Evolutionary conservation across 1,140 invertebrate species (phyloP).

Genomic region (Heliothis virescens): DNA sequence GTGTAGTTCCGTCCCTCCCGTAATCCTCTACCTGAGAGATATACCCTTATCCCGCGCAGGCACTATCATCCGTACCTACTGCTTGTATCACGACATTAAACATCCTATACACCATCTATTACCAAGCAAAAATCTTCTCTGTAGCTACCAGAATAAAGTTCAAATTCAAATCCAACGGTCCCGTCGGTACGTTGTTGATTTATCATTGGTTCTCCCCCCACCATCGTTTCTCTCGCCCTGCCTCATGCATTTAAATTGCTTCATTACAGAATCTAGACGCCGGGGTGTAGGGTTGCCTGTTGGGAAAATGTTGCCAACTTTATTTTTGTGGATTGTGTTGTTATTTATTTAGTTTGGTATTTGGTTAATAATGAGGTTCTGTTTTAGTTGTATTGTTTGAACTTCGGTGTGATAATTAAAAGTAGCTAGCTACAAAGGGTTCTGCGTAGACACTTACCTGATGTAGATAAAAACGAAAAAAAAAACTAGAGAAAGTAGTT

Average conservation of each 20-base stretch:
- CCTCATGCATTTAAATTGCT: conserved; percentile 88
- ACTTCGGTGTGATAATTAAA: conserved; percentile 26
- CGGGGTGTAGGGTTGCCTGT: conserved; percentile 77
- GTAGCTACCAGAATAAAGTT: conserved; percentile 31
- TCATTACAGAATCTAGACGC: conserved; percentile 85
- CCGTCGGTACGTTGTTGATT: conserved; percentile 58
- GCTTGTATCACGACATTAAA: conserved; percentile 50
- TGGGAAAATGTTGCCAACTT: conserved; percentile 70
- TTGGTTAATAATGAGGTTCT: conserved; percentile 35
- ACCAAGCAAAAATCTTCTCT: conserved; percentile 52
- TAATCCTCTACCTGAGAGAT: conserved; percentile 85
- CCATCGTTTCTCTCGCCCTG: conserved; percentile 82
- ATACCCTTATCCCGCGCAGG: conserved; percentile 81
- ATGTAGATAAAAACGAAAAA: neutral
- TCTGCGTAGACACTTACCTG: neutral
- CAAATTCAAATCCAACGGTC: conserved; percentile 16
- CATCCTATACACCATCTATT: conserved; percentile 25
- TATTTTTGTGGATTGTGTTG: conserved; percentile 44
- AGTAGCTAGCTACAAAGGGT: neutral
- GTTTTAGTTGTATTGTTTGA: conserved; percentile 28
- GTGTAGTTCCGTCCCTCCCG: conserved; percentile 76
- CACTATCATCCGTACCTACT: conserved; percentile 84
- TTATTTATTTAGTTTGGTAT: conserved; percentile 40
- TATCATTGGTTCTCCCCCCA: conserved; percentile 65
- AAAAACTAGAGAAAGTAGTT: neutral